Conservation (phyloP, 2,888 invertebrate genomes). For the Phorcus lineatus region DNA sequence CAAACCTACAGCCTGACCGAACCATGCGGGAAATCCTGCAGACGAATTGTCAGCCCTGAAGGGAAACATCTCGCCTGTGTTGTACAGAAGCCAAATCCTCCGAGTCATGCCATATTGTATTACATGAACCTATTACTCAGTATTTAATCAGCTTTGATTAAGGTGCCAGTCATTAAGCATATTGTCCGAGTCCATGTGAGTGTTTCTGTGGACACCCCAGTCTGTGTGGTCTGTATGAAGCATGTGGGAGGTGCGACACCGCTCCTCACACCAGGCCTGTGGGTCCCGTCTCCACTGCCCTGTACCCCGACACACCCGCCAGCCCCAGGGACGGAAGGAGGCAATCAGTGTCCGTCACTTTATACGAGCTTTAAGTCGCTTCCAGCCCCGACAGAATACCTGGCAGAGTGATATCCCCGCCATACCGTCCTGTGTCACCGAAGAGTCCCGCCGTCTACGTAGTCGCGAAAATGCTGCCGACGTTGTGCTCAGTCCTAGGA, state of each 20-base stretch:
- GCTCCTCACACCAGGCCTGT: neutral
- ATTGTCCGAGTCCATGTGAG: neutral
- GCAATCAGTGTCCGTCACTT: neutral
- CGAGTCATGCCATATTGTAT: neutral
- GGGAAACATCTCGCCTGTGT: too few relatives aligned
- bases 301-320: neutral
- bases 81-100: too few relatives aligned
- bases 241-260: neutral
- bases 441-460: neutral
- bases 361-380: neutral
- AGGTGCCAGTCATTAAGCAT: neutral
- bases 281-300: neutral
- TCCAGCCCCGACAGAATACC: neutral
- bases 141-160: slow-evolving; percentile 8
- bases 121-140: neutral
- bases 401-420: neutral
- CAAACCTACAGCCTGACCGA: too few relatives aligned
- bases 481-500: neutral
- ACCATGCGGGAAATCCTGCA: too few relatives aligned
- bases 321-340: neutral
- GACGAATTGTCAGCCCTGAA: too few relatives aligned
- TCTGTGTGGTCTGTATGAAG: neutral
- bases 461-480: neutral
- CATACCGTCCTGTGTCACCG: neutral
- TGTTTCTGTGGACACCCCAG: neutral